A percentile compares a stretch with the other conserved stretches of the same genome.
Conservation (phyloP, 2,888 invertebrate genomes). For the Ormyrus rosae region DNA sequence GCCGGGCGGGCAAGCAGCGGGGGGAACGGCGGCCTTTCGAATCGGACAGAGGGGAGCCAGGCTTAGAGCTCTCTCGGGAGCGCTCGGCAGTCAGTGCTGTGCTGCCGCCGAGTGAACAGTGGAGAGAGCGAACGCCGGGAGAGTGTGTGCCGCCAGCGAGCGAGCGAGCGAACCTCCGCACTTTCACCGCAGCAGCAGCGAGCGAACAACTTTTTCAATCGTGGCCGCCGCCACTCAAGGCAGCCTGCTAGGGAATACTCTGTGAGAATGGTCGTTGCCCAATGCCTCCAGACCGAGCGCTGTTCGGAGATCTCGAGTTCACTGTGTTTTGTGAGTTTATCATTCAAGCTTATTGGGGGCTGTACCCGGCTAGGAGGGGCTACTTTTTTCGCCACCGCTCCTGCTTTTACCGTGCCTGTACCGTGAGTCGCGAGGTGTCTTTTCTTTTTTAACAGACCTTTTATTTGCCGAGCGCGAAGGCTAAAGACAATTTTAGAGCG, state of each 20-base stretch:
- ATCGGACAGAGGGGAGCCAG: slow-evolving; percentile 29
- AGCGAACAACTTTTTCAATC: neutral
- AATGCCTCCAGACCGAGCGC: slow-evolving; percentile 59
- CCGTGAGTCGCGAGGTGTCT: too few relatives aligned
- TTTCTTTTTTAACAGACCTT: neutral
- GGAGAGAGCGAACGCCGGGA: slow-evolving; percentile 4
- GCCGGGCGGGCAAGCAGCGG: neutral
- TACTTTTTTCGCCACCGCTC: too few relatives aligned
- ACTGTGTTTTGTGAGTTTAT: slow-evolving; percentile 56
- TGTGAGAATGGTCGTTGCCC: slow-evolving; percentile 57
- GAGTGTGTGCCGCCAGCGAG: neutral
- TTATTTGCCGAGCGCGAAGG: too few relatives aligned
- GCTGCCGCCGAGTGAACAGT: slow-evolving; percentile 40
- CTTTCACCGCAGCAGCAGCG: slow-evolving; percentile 45
- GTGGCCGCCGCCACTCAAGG: neutral
- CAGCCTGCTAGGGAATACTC: neutral
- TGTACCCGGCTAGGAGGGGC: too few relatives aligned
- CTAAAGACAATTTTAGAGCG: too few relatives aligned
- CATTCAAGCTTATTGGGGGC: neutral
- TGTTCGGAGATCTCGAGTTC: slow-evolving; percentile 57
- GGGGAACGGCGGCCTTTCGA: slow-evolving; percentile 39
- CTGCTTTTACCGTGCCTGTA: too few relatives aligned
- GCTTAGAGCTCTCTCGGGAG: neutral
- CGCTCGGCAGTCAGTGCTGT: slow-evolving; percentile 50
- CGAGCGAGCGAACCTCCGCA: slow-evolving; percentile 33